A percentile compares a stretch with the other conserved stretches of the same genome.
Conservation (phyloP, 2,113 vertebrate genomes). For the Phrynocephalus versicolor region DNA sequence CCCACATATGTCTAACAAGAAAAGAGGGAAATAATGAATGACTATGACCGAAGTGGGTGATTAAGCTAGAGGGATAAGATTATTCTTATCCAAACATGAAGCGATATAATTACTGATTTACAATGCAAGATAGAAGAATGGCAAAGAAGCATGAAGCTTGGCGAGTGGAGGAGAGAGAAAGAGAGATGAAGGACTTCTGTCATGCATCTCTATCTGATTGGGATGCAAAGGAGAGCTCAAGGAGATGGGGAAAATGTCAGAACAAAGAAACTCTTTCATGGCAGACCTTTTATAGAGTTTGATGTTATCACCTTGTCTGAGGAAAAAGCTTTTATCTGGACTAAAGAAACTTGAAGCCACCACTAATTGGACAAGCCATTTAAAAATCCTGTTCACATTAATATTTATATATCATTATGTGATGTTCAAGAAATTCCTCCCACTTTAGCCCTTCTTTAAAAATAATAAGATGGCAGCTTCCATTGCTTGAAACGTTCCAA, state of each 20-base stretch:
- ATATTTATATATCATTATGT: conserved; percentile 10
- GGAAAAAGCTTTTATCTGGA: conserved; percentile 20
- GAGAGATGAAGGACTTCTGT: not conserved
- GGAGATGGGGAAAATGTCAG: not conserved
- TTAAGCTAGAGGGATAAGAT: not conserved
- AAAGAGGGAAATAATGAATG: not conserved
- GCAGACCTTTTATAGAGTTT: not conserved
- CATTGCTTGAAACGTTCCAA: not conserved
- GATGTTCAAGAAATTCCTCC: not conserved
- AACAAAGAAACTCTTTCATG: conserved; percentile 4
- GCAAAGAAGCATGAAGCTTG: not conserved
- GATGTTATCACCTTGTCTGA: conserved; percentile 13
- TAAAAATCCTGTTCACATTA: not conserved
- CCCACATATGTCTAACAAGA: not conserved
- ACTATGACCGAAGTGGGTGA: not conserved
- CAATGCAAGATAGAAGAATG: not conserved
- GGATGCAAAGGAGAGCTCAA: not conserved
- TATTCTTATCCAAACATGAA: not conserved
- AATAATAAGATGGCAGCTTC: not conserved
- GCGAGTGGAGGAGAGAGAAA: not conserved
- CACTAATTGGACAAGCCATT: conserved; percentile 14
- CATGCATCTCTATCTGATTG: not conserved
- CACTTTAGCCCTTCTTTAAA: not conserved
- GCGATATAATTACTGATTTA: conserved; percentile 3
- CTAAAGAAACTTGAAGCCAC: conserved; percentile 16